Percentiles rank a stretch among this genome's conserved stretches.
Conservation (phyloP, 2,797 vertebrate genomes). For the Notoglanidium macrostoma region DNA sequence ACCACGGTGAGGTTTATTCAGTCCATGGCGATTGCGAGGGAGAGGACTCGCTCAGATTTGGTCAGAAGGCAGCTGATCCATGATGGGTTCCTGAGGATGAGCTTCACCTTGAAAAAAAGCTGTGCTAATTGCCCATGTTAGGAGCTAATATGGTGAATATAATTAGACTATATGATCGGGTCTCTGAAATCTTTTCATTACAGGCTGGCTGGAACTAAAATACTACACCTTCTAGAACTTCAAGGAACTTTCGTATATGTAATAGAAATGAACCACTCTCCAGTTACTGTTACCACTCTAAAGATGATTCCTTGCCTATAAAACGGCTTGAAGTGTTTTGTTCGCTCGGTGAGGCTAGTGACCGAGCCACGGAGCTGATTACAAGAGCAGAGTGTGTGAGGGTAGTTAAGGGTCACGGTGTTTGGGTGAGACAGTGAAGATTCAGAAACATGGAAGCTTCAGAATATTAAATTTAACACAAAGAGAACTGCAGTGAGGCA, state of each 20-base stretch:
- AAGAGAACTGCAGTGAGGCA: neutral
- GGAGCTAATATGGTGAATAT: neutral
- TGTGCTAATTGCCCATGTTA: neutral
- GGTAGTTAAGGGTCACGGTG: too few relatives aligned
- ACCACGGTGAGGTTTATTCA: conserved; percentile 34
- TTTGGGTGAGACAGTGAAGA: neutral
- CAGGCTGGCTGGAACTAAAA: neutral
- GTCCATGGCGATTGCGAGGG: conserved; percentile 12
- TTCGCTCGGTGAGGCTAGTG: too few relatives aligned
- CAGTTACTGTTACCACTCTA: neutral
- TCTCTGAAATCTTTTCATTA: neutral
- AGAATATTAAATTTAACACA: neutral
- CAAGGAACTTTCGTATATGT: neutral
- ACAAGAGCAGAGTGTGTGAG: too few relatives aligned
- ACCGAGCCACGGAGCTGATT: too few relatives aligned
- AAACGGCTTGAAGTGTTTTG: neutral
- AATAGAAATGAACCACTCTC: neutral
- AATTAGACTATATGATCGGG: neutral
- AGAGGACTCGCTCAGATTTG: neutral
- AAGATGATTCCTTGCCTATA: neutral
- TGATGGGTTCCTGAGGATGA: neutral
- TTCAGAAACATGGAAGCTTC: neutral
- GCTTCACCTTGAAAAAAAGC: neutral
- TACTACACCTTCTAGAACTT: neutral
- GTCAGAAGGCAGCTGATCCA: neutral